Base-by-base conservation (phyloP, 2,888 invertebrate species). In the Thereva unica region DNA sequence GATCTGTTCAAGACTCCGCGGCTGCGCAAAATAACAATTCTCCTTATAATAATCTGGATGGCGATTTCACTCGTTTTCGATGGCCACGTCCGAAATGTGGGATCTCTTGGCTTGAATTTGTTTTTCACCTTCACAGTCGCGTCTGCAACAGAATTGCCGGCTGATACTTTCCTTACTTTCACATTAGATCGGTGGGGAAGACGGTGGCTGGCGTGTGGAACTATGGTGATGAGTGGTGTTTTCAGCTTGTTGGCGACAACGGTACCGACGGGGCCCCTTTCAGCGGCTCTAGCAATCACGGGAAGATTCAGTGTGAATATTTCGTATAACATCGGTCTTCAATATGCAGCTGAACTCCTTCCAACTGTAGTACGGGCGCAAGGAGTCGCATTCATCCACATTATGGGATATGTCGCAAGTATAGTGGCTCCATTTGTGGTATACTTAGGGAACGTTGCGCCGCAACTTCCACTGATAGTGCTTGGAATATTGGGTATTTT, bases 281-380 rank as follows among this genome's bases (percentile, higher is more conserved):
- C 91, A 44, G 92, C 92, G 0, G 84, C 89, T 0, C 79, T 93
- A 61, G 93, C 93, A 5, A 92, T 95, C 69, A 82, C 90, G 68
- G 93, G 93, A 4, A 83, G 94, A 12, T 93, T 94, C 72, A 90
- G 91, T 70, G 90, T 94, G 8, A 94, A 93, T 78, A 92, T 93
- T 59, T 91, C 93, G 0, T 94, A 94, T 80, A 94, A 93, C 79
- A 93, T 94, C 70, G 93, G 93, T 0, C 84, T 94, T 1, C 94
- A 94, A 73, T 95, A 93, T 79, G 93, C 93, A 0, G 93, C 94
- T 0, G 94, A 95, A 77, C 79, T 95, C 9, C 77, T 94, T 7
- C 94, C 94, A 0, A 95, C 94, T 0, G 93, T 93, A 1, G 92
- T 95, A 0, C 78, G 94, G 52, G 93, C 92, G 0, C 93, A 93